phyloP scores from a whole-genome alignment of 2,113 vertebrate genomes.

The Oceanodroma tethys region DNA sequence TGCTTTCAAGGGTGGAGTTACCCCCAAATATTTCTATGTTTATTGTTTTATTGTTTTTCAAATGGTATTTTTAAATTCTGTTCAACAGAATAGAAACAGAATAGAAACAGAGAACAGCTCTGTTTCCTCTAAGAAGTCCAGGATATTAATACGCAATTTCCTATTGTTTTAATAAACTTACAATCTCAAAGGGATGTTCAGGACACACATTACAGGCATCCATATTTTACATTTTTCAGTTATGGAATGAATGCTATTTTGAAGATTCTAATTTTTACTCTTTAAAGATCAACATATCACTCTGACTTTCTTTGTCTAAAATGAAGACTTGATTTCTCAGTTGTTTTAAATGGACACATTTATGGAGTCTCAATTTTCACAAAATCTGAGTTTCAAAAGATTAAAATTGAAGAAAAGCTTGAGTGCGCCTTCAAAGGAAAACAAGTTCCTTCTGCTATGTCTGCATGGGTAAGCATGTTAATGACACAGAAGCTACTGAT shows the following conservation, averaged over 20 bases:
- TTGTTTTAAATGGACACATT: not conserved
- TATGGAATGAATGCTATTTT: not conserved
- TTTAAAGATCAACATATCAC: not conserved
- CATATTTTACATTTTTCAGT: not conserved
- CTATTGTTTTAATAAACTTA: not conserved
- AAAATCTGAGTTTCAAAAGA: not conserved
- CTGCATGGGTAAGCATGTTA: not conserved
- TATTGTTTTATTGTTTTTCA: not conserved
- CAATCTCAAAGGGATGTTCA: not conserved
- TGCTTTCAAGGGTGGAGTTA: not conserved
- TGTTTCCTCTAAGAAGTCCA: not conserved
- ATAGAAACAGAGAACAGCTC: not conserved
- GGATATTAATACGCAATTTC: not conserved
- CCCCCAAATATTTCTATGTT: not conserved
- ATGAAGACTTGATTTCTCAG: fast-evolving
- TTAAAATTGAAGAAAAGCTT: not conserved
- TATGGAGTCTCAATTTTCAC: not conserved
- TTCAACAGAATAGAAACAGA: not conserved
- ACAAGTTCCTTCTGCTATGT: not conserved
- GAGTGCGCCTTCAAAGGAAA: not conserved
- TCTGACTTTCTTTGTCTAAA: not conserved
- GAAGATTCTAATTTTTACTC: not conserved
- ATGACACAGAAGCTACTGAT: not conserved
- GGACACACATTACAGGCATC: not conserved
- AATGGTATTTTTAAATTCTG: not conserved